These are phyloP conservation scores for Lepus townsendii DNA, from an alignment of 2,797 vertebrate genomes.

Conservation along the genomic window DNA sequence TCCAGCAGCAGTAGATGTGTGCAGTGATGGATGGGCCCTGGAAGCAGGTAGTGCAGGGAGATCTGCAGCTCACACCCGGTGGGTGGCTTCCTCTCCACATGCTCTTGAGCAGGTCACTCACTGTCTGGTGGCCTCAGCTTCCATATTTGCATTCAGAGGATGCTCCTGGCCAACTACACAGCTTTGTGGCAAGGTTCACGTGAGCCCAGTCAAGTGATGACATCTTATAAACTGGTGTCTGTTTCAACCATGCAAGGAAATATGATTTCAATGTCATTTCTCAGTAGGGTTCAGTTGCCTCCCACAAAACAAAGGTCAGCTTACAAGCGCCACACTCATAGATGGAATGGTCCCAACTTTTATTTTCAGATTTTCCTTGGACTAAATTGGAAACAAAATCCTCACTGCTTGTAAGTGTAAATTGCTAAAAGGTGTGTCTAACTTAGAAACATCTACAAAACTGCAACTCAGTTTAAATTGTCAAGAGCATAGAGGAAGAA, in stretches of 20 bases:
- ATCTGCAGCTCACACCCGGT: too few species aligned
- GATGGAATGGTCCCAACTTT: constrained; percentile 25
- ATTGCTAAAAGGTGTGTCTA: constrained; percentile 25
- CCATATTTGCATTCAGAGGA: not conserved
- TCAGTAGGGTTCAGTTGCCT: constrained; percentile 41
- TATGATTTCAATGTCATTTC: constrained; percentile 62
- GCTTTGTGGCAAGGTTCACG: not conserved
- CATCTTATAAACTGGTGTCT: constrained; percentile 33
- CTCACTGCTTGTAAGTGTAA: constrained; percentile 4
- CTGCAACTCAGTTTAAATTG: not conserved
- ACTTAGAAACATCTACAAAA: constrained; percentile 54
- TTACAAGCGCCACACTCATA: constrained; percentile 35
- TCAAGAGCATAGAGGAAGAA: not conserved
- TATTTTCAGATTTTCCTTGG: constrained; percentile 64
- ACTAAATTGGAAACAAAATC: constrained; percentile 57
- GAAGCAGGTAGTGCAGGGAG: fast-evolving
- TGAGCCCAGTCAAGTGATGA: constrained; percentile 15
- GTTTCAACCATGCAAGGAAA: not conserved
- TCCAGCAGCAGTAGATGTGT: not conserved
- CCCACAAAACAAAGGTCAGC: constrained; percentile 23
- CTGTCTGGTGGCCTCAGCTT: not conserved
- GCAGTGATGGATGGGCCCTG: not conserved
- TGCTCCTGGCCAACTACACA: not conserved
- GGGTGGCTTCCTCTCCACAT: not conserved
- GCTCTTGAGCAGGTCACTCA: not conserved